Evolutionary conservation across 2,113 vertebrate genomes (phyloP), one percentile per base, ranked within the genome.

Genomic region (Clarias gariepinus): DNA sequence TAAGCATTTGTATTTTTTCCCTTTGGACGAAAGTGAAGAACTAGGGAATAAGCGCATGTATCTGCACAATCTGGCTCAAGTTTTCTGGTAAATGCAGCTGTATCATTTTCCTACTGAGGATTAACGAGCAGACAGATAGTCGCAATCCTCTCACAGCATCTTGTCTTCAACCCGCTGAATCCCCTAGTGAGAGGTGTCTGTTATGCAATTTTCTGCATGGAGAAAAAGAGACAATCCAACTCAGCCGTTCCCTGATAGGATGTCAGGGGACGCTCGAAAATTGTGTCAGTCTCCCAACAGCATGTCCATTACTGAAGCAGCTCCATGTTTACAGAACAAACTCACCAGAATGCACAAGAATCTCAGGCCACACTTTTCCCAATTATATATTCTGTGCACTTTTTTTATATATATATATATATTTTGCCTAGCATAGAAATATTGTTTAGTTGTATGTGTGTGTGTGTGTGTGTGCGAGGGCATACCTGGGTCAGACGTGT

Each of bases 191-290:
- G 47, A 83, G 41, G 57, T 80, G 78, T 60, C 78, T 57, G 28
- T 80, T 60, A 80, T 60, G 57, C 78, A 80, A 60, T 80, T 80
- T 80, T 80, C 78, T 30, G 57, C 78, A 69, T 55, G 66, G 81
- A 69, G 64, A 80, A 80, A 80, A 57, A 78, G n/a, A 80, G 30
- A 80, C 78, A 80, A 47, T 58, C 78, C 19, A 60, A 58, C 78
- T 80, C 55, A 60, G 78, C 78, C 33, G 28, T 30, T 79, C 9
- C 9, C 53, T 60, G 78, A 60, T 60, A 33, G 78, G 78, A 13
- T 80, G 78, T 80, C 78, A 60, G 30, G 55, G 55, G 55, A 60
- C 57, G 30, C 78, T 60, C 55, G 78, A 19, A 80, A 80, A 80
- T 80, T 80, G 28, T 80, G 78, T 36, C 55, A 80, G 28, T 60